Percentiles rank a stretch among this genome's conserved stretches.
phyloP scores from a whole-genome alignment of 2,113 vertebrate genomes.

The Trichechus manatus region DNA sequence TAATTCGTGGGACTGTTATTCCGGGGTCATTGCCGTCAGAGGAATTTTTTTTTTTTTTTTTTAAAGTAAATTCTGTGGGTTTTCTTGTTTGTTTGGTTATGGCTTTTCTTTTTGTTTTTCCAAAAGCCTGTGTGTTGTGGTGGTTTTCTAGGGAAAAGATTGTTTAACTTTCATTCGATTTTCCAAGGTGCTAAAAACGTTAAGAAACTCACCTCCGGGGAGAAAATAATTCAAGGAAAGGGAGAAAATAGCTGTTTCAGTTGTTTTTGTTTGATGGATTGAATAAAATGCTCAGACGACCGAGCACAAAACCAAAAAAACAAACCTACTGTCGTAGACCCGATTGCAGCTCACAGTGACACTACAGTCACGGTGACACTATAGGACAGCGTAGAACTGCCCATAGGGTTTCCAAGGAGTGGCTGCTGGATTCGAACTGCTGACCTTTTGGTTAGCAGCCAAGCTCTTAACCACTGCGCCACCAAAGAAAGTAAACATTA shows the following conservation, averaged over 20 bases:
- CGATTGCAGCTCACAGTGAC: no score
- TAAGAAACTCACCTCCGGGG: background rate
- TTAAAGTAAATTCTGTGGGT: no score
- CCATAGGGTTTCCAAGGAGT: no score
- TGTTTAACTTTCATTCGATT: background rate
- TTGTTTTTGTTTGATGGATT: background rate
- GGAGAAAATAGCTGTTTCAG: background rate
- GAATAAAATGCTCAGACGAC: background rate
- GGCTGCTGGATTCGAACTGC: no score
- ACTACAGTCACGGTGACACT: no score
- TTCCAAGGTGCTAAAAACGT: background rate
- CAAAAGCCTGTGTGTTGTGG: background rate
- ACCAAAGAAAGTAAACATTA: background rate
- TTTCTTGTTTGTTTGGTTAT: no score
- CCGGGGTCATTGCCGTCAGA: background rate
- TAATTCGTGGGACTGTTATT: background rate
- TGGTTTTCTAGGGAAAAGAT: background rate
- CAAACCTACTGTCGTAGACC: no score
- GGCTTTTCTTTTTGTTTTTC: no score
- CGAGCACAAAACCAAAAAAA: background rate
- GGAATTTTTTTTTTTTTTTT: no score
- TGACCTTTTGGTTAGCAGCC: no score
- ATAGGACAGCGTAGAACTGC: no score
- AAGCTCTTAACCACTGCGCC: no score
- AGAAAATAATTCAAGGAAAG: background rate